Percentiles rank a stretch among this genome's conserved stretches.
Evolutionary conservation across 2,797 vertebrate genomes (phyloP).

Genomic region (Sebastiscus tertius): DNA sequence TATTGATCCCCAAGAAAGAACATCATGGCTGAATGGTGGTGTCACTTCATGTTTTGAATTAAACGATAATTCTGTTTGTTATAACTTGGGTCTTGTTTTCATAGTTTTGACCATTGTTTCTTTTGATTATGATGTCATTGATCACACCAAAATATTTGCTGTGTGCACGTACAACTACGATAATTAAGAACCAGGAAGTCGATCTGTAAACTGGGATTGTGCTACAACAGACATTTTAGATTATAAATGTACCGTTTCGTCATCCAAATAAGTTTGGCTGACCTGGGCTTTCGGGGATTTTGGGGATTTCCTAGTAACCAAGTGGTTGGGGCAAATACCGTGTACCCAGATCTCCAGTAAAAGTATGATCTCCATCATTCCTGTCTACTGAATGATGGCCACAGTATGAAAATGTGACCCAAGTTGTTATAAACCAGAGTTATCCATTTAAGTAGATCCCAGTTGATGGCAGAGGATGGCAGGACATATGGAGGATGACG

Average conservation of each 20-base stretch:
- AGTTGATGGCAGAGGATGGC: neutral
- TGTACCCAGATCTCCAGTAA: neutral
- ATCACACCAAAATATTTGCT: neutral
- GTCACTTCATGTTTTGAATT: neutral
- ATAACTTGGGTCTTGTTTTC: neutral
- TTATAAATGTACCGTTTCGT: neutral
- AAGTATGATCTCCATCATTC: neutral
- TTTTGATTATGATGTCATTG: neutral
- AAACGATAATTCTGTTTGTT: slow-evolving; percentile 2
- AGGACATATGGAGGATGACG: neutral
- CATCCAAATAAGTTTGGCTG: neutral
- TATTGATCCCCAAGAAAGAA: neutral
- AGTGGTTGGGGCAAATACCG: neutral
- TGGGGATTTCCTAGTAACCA: neutral
- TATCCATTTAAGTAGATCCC: neutral
- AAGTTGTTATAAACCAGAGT: slow-evolving; percentile 6
- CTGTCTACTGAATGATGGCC: neutral
- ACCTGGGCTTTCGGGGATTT: neutral
- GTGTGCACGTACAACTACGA: neutral
- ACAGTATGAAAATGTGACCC: neutral
- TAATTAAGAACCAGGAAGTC: neutral
- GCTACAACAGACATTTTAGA: neutral
- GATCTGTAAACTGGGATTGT: neutral
- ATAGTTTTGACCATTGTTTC: neutral
- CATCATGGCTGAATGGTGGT: neutral